phyloP scores from a whole-genome alignment of 2,888 invertebrate genomes.

The Macrophya annulata region DNA sequence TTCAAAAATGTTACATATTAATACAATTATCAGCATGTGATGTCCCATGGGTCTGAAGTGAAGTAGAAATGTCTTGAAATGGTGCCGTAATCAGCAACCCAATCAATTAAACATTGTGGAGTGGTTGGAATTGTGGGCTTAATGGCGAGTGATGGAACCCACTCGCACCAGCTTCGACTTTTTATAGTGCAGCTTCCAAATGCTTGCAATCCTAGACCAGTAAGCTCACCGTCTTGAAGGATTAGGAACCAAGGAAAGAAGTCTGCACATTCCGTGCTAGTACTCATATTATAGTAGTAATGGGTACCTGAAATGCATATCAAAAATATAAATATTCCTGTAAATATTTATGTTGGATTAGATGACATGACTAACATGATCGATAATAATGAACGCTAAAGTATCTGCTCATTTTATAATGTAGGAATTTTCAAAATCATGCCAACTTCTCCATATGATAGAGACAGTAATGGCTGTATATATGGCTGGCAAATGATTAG shows the following conservation, averaged over 20 bases:
- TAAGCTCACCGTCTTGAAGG: slow-evolving; percentile 37
- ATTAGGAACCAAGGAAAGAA: slow-evolving; percentile 56
- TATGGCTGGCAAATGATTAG: background rate
- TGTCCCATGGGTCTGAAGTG: slow-evolving; percentile 77
- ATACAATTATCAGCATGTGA: slow-evolving; percentile 72
- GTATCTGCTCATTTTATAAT: background rate
- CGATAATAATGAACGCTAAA: background rate
- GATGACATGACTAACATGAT: background rate
- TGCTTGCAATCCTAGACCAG: slow-evolving; percentile 55
- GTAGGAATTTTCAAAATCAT: background rate
- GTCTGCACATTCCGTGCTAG: slow-evolving; percentile 16
- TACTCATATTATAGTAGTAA: slow-evolving; percentile 57
- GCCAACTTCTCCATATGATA: background rate
- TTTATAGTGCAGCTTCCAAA: slow-evolving; percentile 30
- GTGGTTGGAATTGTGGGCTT: slow-evolving; percentile 75
- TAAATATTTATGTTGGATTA: background rate
- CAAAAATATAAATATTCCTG: background rate
- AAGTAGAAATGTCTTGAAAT: slow-evolving; percentile 78
- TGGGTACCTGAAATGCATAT: slow-evolving; percentile 47
- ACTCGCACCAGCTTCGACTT: slow-evolving; percentile 54
- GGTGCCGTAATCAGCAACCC: slow-evolving; percentile 70
- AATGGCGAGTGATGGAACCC: background rate
- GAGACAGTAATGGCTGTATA: background rate
- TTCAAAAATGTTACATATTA: slow-evolving; percentile 70
- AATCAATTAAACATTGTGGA: slow-evolving; percentile 75